These are phyloP conservation scores for Colinus virginianus DNA, from an alignment of 2,113 vertebrate species.

Conservation along the genomic window DNA sequence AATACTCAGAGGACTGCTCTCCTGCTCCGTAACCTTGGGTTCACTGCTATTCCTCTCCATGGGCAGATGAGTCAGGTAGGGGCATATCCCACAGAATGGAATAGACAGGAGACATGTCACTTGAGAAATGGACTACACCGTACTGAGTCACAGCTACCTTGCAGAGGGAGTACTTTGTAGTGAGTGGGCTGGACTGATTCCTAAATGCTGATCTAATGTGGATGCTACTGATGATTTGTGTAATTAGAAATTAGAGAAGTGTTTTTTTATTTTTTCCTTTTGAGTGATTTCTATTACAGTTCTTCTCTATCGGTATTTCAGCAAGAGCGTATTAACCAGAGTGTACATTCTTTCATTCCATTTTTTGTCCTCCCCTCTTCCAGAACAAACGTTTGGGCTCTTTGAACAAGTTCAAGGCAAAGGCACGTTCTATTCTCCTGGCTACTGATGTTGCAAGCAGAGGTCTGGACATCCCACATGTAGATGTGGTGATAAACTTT, in stretches of 20 bases:
- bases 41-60: conserved; percentile 95
- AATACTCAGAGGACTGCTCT: conserved; percentile 94
- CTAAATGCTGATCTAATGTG: not conserved
- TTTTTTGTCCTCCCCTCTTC: not conserved
- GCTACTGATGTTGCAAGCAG: conserved; percentile 97
- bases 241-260: not conserved
- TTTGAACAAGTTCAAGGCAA: conserved; percentile 98
- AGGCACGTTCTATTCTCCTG: conserved; percentile 92
- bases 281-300: not conserved
- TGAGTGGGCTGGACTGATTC: not conserved
- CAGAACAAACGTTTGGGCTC: conserved; percentile 95
- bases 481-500: conserved; percentile 98
- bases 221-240: not conserved
- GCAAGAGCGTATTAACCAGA: not conserved
- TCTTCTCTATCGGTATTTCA: not conserved
- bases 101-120: not conserved
- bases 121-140: not conserved
- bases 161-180: not conserved
- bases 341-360: not conserved
- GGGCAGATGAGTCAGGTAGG: conserved; percentile 97
- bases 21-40: conserved; percentile 92
- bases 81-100: not conserved
- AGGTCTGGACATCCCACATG: conserved; percentile 96
- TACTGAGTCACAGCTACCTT: not conserved
- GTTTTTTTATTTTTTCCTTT: not conserved